Conservation (phyloP, 92 coral and sea anemone species). For the Siderastrea radians region DNA sequence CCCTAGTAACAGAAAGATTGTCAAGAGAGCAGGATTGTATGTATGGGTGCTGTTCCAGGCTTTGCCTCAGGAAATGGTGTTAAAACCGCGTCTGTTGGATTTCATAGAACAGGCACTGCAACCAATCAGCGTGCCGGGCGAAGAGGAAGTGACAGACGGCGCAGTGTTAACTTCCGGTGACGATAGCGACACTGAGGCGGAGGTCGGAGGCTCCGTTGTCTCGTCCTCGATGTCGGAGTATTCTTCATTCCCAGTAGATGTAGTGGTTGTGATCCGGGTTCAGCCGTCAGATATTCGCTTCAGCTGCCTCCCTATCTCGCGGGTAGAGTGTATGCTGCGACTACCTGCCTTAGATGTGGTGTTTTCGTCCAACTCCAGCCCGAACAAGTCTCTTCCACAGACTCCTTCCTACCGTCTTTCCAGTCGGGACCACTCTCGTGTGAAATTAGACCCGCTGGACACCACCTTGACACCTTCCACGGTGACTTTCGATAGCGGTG, state of each 20-base stretch:
- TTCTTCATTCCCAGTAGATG: conserved; percentile 97
- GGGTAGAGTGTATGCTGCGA: conserved; percentile 97
- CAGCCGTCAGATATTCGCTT: conserved; percentile 97
- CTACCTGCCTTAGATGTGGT: conserved; percentile 96
- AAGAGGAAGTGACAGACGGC: conserved; percentile 71
- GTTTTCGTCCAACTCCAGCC: conserved; percentile 97
- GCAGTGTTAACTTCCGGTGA: conserved; percentile 74
- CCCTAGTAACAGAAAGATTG: conserved; percentile 60
- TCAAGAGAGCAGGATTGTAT: conserved; percentile 91
- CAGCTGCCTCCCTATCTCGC: conserved; percentile 95
- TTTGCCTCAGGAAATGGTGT: conserved; percentile 96
- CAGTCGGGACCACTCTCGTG: conserved; percentile 50
- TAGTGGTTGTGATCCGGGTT: conserved; percentile 93
- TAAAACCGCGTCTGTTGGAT: conserved; percentile 92
- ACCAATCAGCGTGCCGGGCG: conserved; percentile 88
- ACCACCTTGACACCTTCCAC: conserved; percentile 50
- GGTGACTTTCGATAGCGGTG: conserved; percentile 90
- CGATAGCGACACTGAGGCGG: conserved; percentile 85
- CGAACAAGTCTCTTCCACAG: conserved; percentile 75
- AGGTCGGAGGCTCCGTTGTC: conserved; percentile 87
- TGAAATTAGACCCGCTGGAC: conserved; percentile 54
- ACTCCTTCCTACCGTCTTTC: conserved; percentile 42
- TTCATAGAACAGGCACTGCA: conserved; percentile 94
- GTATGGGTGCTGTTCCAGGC: conserved; percentile 93
- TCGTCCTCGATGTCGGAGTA: conserved; percentile 98